Percentiles rank a stretch among this genome's conserved stretches.
phyloP scores from a whole-genome alignment of 2,888 invertebrate genomes.

The Dione juno region DNA sequence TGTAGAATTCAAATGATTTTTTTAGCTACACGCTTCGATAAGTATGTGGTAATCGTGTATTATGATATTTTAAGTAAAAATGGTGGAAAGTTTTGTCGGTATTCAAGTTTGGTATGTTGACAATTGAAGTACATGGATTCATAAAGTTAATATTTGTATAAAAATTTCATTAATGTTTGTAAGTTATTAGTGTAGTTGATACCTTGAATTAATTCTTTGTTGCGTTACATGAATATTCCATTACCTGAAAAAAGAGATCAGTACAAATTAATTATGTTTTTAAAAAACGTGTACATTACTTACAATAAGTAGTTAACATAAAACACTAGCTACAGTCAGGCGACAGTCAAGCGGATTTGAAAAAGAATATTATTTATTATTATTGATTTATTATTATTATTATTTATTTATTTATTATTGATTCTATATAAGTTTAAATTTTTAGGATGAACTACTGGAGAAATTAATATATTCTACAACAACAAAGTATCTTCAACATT shows the following conservation, averaged over 20 bases:
- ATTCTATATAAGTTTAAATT: too few relatives aligned
- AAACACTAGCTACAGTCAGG: background rate
- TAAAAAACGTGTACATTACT: background rate
- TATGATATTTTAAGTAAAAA: constrained; percentile 4
- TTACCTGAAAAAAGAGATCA: constrained; percentile 11
- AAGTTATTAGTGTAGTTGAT: background rate
- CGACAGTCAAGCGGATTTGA: too few relatives aligned
- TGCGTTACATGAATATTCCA: background rate
- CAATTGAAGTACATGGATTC: background rate
- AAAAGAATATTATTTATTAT: too few relatives aligned
- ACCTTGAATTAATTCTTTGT: background rate
- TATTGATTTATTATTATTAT: too few relatives aligned
- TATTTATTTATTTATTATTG: too few relatives aligned
- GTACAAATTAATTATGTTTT: background rate
- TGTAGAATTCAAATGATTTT: constrained; percentile 50
- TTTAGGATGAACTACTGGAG: background rate
- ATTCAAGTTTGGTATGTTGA: background rate
- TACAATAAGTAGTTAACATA: background rate
- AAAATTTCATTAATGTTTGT: background rate
- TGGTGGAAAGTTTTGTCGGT: background rate
- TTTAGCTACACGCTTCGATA: constrained; percentile 21
- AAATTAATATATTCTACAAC: too few relatives aligned
- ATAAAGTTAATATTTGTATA: background rate
- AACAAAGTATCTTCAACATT: background rate
- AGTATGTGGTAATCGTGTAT: constrained; percentile 18